A percentile compares a stretch with the other conserved stretches of the same genome.
Conservation (phyloP, 2,888 invertebrate genomes). For the Phortica okadai region DNA sequence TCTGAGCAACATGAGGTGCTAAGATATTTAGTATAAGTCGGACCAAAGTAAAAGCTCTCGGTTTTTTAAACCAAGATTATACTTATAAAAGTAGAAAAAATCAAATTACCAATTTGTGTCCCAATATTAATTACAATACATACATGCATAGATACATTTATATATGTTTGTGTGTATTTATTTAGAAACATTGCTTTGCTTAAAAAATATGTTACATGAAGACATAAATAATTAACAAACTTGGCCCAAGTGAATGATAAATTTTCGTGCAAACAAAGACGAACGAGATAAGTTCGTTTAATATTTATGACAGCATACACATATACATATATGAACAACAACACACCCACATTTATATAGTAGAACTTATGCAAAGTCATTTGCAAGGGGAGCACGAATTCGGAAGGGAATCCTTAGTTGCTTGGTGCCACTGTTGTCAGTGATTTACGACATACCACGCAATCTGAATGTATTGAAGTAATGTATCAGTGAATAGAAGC, state of each 20-base stretch:
- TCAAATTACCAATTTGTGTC: no score
- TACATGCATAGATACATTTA: no score
- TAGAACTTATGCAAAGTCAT: constrained; percentile 39
- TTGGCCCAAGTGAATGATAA: constrained; percentile 70
- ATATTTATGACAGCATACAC: constrained; percentile 75
- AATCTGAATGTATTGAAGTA: constrained; percentile 62
- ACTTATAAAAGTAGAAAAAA: no score
- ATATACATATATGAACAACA: constrained; percentile 1
- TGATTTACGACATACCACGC: constrained; percentile 72
- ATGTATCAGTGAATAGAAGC: constrained; percentile 50
- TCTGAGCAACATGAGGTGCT: no score
- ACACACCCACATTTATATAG: constrained; percentile 33
- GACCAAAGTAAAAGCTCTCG: no score
- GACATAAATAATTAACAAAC: constrained; percentile 77
- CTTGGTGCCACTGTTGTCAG: constrained; percentile 57
- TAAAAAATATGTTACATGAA: constrained; percentile 47
- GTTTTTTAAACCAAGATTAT: no score
- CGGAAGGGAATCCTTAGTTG: constrained; percentile 44
- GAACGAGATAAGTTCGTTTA: constrained; percentile 75
- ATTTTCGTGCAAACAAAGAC: constrained; percentile 62
- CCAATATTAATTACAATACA: no score
- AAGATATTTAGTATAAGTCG: no score
- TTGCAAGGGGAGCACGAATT: not conserved
- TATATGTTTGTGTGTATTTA: no score
- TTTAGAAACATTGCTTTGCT: no score